Conservation (phyloP, 1,140 invertebrate species). For the Drosophila albomicans region DNA sequence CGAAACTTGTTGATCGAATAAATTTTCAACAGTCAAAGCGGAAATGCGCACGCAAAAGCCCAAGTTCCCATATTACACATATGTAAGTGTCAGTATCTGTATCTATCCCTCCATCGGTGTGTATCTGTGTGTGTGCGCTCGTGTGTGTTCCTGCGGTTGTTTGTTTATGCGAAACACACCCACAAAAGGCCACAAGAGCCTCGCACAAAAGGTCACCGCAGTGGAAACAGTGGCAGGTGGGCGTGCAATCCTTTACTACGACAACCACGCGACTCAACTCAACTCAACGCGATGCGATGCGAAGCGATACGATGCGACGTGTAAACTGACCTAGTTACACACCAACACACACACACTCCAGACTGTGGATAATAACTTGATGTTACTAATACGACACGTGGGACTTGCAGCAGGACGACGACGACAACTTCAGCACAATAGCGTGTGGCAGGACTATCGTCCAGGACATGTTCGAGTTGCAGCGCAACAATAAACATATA, state of each 20-base stretch:
- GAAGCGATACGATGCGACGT: slow-evolving; percentile 7
- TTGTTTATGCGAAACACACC: slow-evolving; percentile 60
- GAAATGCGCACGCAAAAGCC: slow-evolving; percentile 77
- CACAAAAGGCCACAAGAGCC: slow-evolving; percentile 56
- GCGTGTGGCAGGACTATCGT: slow-evolving; percentile 24
- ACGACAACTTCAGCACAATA: slow-evolving; percentile 39
- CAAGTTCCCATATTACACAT: slow-evolving; percentile 32
- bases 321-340: slow-evolving; percentile 72
- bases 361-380: slow-evolving; percentile 46
- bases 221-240: slow-evolving; percentile 56
- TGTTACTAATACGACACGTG: slow-evolving; percentile 76
- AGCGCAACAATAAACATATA: slow-evolving; percentile 44
- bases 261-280: slow-evolving; percentile 16
- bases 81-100: slow-evolving; percentile 6
- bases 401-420: slow-evolving; percentile 40
- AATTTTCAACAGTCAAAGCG: slow-evolving; percentile 70
- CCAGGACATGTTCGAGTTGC: slow-evolving; percentile 75
- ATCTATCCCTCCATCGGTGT: not conserved
- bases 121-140: slow-evolving; percentile 4
- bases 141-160: slow-evolving; percentile 34
- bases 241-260: slow-evolving; percentile 62
- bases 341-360: slow-evolving; percentile 20
- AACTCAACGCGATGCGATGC: too few species aligned
- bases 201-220: slow-evolving; percentile 61
- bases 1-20: slow-evolving; percentile 81